A percentile compares a stretch with the other conserved stretches of the same genome.
Conservation (phyloP, 2,888 invertebrate species). For the Cataglyphis albicans region DNA sequence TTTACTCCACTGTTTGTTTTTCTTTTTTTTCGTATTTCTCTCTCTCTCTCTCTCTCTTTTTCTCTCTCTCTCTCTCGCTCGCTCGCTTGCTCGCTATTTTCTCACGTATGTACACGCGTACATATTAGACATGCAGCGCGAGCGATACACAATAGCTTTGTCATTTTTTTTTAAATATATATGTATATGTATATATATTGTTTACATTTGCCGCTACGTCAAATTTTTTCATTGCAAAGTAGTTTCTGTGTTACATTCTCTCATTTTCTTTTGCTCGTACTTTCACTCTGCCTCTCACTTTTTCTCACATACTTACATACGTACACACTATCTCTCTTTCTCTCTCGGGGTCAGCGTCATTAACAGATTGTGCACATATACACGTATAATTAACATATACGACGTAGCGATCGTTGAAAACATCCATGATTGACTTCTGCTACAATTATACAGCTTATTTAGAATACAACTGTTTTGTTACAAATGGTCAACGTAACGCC, state of each 20-base stretch:
- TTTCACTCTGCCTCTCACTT: not conserved
- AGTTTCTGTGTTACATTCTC: conserved; percentile 9
- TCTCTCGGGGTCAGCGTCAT: conserved; percentile 31
- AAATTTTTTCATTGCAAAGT: conserved; percentile 23
- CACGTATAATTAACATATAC: conserved; percentile 70
- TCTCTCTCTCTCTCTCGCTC: not conserved
- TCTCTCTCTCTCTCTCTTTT: not conserved
- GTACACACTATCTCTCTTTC: not conserved
- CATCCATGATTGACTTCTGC: conserved; percentile 70
- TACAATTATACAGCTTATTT: conserved; percentile 71
- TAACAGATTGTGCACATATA: conserved; percentile 59
- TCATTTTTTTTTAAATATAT: conserved; percentile 38
- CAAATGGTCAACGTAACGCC: conserved; percentile 75
- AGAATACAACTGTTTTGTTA: conserved; percentile 61
- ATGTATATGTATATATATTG: conserved; percentile 29
- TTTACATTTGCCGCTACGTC: conserved; percentile 52
- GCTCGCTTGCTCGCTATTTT: not conserved
- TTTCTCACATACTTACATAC: not conserved
- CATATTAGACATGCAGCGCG: conserved; percentile 9
- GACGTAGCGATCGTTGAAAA: conserved; percentile 69
- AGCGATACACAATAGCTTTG: conserved; percentile 39
- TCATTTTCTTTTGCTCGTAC: conserved; percentile 37
- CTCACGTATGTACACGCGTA: conserved; percentile 15
- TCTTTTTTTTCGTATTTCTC: not conserved
- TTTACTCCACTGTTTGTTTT: conserved; percentile 72